phyloP scores from a whole-genome alignment of 2,113 vertebrate genomes.

The Xiphophorus couchianus region DNA sequence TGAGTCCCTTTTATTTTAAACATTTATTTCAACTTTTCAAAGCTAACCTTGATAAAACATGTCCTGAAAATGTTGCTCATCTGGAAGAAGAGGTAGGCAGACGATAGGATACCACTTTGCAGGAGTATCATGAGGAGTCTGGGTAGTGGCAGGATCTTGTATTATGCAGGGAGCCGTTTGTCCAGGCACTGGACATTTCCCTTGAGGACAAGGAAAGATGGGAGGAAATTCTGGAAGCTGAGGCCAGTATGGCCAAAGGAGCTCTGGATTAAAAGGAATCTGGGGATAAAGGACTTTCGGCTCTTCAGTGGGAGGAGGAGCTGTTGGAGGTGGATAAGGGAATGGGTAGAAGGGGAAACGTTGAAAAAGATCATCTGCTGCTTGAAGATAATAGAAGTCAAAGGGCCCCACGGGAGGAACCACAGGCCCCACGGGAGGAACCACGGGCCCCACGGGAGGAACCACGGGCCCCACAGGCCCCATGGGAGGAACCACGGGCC shows the following conservation, averaged over 20 bases:
- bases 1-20: neutral
- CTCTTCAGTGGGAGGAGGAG: neutral
- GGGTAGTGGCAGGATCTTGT: neutral
- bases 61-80: neutral
- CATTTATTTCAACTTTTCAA: conserved; percentile 1
- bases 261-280: neutral
- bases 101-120: neutral
- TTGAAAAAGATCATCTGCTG: neutral
- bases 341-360: neutral
- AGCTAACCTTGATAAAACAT: neutral
- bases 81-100: neutral
- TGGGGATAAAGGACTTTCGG: neutral
- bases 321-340: no score
- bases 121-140: neutral
- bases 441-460: neutral
- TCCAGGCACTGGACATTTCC: neutral
- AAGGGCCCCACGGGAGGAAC: neutral
- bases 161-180: neutral
- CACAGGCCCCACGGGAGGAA: neutral
- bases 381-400: neutral
- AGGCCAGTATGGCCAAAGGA: neutral
- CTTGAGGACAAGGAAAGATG: neutral
- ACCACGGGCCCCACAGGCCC: no score
- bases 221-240: neutral
- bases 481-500: no score